A percentile compares a stretch with the other conserved stretches of the same genome.
phyloP scores from a whole-genome alignment of 30 jellyfish, hydroid and myxozoan species.

The Sanderia malayensis region DNA sequence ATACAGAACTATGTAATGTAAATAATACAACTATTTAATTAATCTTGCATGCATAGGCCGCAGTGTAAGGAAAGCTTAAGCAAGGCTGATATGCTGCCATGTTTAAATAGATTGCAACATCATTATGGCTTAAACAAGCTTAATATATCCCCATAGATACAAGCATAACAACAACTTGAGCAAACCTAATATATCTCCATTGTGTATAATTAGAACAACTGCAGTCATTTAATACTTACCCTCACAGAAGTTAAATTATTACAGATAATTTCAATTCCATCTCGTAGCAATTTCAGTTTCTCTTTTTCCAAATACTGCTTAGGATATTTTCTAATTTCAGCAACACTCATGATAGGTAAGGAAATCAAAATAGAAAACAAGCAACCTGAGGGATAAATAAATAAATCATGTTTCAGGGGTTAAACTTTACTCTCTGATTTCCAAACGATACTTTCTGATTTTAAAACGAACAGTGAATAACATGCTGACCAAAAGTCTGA shows the following conservation, averaged over 20 bases:
- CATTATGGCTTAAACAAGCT: not conserved
- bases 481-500: too few relatives aligned
- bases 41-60: not conserved
- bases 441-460: too few relatives aligned
- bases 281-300: conserved; percentile 73
- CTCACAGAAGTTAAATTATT: conserved; percentile 54
- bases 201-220: too few relatives aligned
- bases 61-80: not conserved
- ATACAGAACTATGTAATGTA: conserved; percentile 16
- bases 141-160: not conserved
- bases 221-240: conserved; percentile 39
- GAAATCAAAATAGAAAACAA: conserved; percentile 31
- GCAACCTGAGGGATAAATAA: conserved; percentile 25
- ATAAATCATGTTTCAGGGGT: too few relatives aligned
- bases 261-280: conserved; percentile 79
- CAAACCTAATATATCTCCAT: too few relatives aligned
- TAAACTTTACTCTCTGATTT: too few relatives aligned
- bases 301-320: conserved; percentile 75
- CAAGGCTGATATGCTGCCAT: not conserved
- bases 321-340: conserved; percentile 70
- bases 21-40: not conserved
- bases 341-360: conserved; percentile 63
- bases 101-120: not conserved
- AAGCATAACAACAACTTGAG: not conserved
- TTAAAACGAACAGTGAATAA: too few relatives aligned